Evolutionary conservation across 2,888 invertebrate genomes (phyloP).

Genomic region (Venusia cambrica): DNA sequence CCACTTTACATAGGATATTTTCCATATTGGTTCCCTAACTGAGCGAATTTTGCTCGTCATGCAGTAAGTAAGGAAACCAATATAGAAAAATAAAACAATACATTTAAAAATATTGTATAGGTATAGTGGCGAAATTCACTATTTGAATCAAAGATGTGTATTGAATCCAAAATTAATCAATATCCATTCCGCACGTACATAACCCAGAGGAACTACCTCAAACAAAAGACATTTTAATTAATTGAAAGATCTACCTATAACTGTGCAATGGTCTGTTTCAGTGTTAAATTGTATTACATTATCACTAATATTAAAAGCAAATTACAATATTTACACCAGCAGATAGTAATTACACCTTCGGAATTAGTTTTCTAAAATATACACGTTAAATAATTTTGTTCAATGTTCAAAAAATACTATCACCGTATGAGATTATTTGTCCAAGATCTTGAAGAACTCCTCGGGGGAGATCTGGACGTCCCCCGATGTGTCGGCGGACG

Average conservation of each 20-base stretch:
- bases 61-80: too few species aligned
- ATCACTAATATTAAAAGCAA: conserved; percentile 71
- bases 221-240: conserved; percentile 17
- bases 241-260: conserved; percentile 28
- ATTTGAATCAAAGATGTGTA: too few species aligned
- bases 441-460: conserved; percentile 66
- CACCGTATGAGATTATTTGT: conserved; percentile 50
- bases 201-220: neutral
- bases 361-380: conserved; percentile 51
- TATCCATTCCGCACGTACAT: too few species aligned
- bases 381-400: conserved; percentile 60
- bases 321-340: conserved; percentile 77
- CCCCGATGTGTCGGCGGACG: conserved; percentile 37
- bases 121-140: too few species aligned
- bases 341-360: conserved; percentile 51
- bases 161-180: too few species aligned
- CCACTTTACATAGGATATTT: too few species aligned
- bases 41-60: too few species aligned
- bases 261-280: conserved; percentile 76
- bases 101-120: too few species aligned
- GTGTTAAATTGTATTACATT: conserved; percentile 66
- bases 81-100: too few species aligned
- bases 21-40: too few species aligned
- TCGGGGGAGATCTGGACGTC: conserved; percentile 59
- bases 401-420: conserved; percentile 41